These are phyloP conservation scores for Nanorana parkeri DNA, from an alignment of 2,113 vertebrate genomes.

Conservation along the genomic window DNA sequence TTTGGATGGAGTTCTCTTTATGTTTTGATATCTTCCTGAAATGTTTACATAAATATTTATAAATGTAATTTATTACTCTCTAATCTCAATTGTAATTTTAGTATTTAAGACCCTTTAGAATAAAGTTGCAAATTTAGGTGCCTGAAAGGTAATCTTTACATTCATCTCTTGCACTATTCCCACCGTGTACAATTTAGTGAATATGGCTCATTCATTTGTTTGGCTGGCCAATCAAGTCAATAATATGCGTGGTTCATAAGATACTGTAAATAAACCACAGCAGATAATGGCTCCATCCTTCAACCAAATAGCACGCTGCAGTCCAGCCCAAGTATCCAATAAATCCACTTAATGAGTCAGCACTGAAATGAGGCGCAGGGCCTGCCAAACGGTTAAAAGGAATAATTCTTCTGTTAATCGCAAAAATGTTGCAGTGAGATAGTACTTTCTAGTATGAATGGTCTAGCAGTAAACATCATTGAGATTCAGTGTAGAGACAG, in stretches of 20 bases:
- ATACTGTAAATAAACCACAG: constrained; percentile 15
- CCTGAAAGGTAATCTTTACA: too few species aligned
- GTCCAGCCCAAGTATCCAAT: constrained; percentile 34
- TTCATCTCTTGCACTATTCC: not conserved
- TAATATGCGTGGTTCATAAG: constrained; percentile 10
- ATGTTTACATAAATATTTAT: too few species aligned
- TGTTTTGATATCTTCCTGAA: too few species aligned
- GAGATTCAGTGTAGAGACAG: not conserved
- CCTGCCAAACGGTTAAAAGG: constrained; percentile 35
- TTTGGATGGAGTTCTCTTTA: too few species aligned
- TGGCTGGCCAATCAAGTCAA: not conserved
- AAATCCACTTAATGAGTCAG: constrained; percentile 51
- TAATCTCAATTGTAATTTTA: too few species aligned
- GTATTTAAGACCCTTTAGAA: too few species aligned
- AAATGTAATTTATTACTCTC: too few species aligned
- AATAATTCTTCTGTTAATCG: constrained; percentile 49
- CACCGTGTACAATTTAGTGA: not conserved
- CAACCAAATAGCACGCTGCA: not conserved
- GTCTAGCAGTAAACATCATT: not conserved
- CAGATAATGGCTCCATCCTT: constrained; percentile 27
- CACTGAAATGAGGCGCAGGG: constrained; percentile 11
- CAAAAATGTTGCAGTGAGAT: constrained; percentile 1
- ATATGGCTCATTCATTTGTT: not conserved
- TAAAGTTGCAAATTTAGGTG: too few species aligned
- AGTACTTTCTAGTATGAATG: not conserved